Base-by-base conservation (phyloP, 1,140 invertebrate genomes). In the Drosophila grimshawi region DNA sequence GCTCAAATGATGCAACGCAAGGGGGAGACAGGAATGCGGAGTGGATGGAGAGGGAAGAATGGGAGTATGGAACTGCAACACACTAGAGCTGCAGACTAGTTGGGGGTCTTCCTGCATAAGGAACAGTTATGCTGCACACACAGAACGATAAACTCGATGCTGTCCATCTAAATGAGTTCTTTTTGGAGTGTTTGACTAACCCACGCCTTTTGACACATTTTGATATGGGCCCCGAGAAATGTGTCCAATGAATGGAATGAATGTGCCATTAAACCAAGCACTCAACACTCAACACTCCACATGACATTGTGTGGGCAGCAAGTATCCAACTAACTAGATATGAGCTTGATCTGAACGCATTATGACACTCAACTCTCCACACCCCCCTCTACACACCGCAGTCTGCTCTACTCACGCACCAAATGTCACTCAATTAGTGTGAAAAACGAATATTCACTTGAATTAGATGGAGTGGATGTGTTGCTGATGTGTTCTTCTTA, bases 1-100 rank as follows among this genome's bases (percentile, higher is more conserved):
- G 82, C 83, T 88, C 79, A 86, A 86, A 78, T 86, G 74, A 69
- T 49, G 67, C 78, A 74, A 37, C 52, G 57, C n/a, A 32, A 52
- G 43, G 46, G 43, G 32, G 10, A 56, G 41, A 37, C 7, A 37
- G 52, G 8, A 39, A 30, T 19, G 41, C 8, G 5, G 27, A 41
- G 35, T 11, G 51, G 19, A 33, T n/a, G 33, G 8, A n/a, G 41
- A 30, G 11, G 59, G 63, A 43, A 68, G 55, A 63, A 41, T 79
- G 49, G 67, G 35, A 27, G 19, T 66, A 56, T 30, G 37, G 41
- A 46, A 52, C 52, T 61, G 56, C 27, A 52, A 53, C 45, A 76
- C 41, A 7, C 37, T 43, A 27, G 45, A 43, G 3, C 10, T 49
- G 61, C 45, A 46, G 46, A 52, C 4, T 35, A 48, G 48, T 41